These are phyloP conservation scores for Icerya purchasi DNA, from an alignment of 2,888 invertebrate species.

Conservation along the genomic window DNA sequence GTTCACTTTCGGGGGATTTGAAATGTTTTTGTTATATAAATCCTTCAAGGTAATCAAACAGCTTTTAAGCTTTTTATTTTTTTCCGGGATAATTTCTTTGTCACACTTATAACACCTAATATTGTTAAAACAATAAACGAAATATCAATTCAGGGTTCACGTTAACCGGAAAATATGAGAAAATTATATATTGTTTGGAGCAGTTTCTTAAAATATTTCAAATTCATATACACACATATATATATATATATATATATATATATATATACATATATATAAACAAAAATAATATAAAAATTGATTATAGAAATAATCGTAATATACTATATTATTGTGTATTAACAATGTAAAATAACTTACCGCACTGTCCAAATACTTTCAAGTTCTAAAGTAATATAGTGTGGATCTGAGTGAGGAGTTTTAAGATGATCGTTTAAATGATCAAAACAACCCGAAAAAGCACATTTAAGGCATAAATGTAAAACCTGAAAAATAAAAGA, in stretches of 20 bases:
- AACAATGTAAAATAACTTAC: constrained; percentile 1
- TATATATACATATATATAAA: no score
- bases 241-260: no score
- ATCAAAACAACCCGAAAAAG: constrained; percentile 49
- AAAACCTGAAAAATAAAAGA: constrained; percentile 18
- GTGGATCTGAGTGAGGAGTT: constrained; percentile 52
- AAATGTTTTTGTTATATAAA: neutral
- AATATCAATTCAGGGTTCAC: neutral
- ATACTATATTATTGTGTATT: neutral
- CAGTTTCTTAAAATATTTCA: no score
- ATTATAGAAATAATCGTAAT: neutral
- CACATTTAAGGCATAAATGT: constrained; percentile 68
- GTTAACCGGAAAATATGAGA: neutral
- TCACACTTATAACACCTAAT: neutral
- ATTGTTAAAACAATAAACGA: neutral
- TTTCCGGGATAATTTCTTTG: neutral
- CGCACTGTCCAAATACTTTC: constrained; percentile 6
- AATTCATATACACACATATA: no score
- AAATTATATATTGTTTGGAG: no score
- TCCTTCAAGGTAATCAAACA: neutral
- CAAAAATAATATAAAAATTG: constrained; percentile 12
- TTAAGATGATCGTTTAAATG: constrained; percentile 55
- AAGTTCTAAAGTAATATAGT: constrained; percentile 28
- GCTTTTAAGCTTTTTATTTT: neutral
- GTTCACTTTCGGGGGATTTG: no score